These are phyloP conservation scores for Zonitis immaculata DNA, from an alignment of 2,888 invertebrate species.

Conservation along the genomic window DNA sequence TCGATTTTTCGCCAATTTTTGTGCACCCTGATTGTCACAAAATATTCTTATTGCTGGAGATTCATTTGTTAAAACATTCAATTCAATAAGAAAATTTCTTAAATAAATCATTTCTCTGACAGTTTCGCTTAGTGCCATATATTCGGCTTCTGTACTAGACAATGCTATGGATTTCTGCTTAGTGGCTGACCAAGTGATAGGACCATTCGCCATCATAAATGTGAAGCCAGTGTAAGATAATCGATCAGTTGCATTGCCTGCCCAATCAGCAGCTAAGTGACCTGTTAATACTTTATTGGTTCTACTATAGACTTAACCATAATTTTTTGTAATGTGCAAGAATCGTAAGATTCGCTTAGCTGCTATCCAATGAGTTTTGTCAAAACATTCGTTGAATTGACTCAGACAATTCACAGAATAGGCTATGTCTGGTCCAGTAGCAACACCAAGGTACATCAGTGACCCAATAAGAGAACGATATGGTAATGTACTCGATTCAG, in stretches of 20 bases:
- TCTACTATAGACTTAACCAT: constrained; percentile 17
- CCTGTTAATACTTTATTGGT: constrained; percentile 16
- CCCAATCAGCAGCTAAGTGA: constrained; percentile 29
- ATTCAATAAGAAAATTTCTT: constrained; percentile 13
- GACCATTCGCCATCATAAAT: constrained; percentile 24
- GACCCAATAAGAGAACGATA: constrained; percentile 18
- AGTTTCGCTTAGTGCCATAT: constrained; percentile 27
- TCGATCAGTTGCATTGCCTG: constrained; percentile 26
- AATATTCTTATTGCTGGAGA: too few relatives aligned
- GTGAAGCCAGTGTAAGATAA: constrained; percentile 40
- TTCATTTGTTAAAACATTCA: constrained; percentile 1
- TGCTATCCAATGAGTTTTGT: constrained; percentile 11
- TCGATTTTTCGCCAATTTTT: constrained; percentile 17
- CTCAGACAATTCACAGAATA: constrained; percentile 13
- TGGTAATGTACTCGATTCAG: constrained; percentile 3
- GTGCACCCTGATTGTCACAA: constrained; percentile 21
- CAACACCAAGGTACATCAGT: constrained; percentile 14
- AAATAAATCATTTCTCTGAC: constrained; percentile 26
- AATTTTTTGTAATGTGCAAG: constrained; percentile 15
- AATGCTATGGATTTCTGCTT: constrained; percentile 33
- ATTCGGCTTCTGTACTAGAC: constrained; percentile 30
- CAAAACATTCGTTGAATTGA: constrained; percentile 16
- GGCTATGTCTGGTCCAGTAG: constrained; percentile 18
- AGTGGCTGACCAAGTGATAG: constrained; percentile 28
- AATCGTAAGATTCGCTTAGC: constrained; percentile 19